phyloP scores from a whole-genome alignment of 2,888 invertebrate genomes.

The Oligia strigilis region DNA sequence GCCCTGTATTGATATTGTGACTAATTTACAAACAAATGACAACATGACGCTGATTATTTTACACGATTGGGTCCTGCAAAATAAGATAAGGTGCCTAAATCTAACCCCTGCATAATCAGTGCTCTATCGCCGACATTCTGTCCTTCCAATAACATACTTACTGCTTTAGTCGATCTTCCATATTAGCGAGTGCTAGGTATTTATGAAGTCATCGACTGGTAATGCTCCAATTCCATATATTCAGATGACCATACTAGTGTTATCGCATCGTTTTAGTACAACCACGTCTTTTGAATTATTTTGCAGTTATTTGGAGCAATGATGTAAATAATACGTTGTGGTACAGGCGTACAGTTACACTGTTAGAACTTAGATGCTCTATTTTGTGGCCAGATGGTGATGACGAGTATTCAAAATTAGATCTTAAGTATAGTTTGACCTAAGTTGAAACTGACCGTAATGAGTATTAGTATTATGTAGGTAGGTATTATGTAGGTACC shows the following conservation, averaged over 20 bases:
- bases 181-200: conserved; percentile 31
- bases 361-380: background rate
- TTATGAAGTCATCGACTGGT: conserved; percentile 59
- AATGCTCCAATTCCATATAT: conserved; percentile 59
- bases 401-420: background rate
- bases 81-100: background rate
- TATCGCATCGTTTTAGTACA: conserved; percentile 28
- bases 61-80: background rate
- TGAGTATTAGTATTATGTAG: background rate
- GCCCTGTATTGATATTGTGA: background rate
- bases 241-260: conserved; percentile 47
- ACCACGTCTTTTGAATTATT: conserved; percentile 38
- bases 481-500: background rate
- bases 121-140: conserved; percentile 4
- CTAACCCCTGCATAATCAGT: background rate
- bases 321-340: conserved; percentile 32
- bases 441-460: background rate
- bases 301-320: conserved; percentile 53
- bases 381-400: conserved; percentile 3
- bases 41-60: background rate
- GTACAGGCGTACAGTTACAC: background rate
- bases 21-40: background rate
- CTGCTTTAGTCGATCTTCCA: conserved; percentile 26
- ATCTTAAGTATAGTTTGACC: background rate
- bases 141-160: background rate